Evolutionary conservation across 2,797 vertebrate genomes (phyloP).

Genomic region (Neosilurus mollespiculum): DNA sequence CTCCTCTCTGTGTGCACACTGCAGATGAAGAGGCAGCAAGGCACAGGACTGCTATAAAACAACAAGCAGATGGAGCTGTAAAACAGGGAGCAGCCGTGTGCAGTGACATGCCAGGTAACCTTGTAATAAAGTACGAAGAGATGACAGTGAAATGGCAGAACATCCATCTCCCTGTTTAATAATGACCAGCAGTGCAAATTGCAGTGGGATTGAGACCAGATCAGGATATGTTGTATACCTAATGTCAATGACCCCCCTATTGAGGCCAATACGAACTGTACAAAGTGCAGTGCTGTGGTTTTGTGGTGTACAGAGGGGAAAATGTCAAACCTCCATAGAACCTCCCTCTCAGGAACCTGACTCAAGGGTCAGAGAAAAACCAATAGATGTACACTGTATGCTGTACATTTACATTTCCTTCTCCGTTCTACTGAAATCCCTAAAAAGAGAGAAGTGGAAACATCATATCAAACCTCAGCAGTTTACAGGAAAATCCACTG

Average conservation of each 20-base stretch:
- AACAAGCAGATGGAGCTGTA: slow-evolving; percentile 40
- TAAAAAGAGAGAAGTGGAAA: background rate
- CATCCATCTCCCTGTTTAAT: slow-evolving; percentile 60
- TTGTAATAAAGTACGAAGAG: slow-evolving; percentile 63
- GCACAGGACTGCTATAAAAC: slow-evolving; percentile 48
- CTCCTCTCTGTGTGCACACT: slow-evolving; percentile 8
- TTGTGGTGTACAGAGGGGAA: slow-evolving; percentile 27
- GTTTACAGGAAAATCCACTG: background rate
- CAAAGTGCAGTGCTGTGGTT: slow-evolving; percentile 40
- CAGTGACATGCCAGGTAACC: slow-evolving; percentile 66
- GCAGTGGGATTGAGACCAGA: slow-evolving; percentile 46
- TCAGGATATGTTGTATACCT: slow-evolving; percentile 6
- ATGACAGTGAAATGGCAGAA: slow-evolving; percentile 61
- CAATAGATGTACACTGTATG: background rate
- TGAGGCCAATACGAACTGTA: slow-evolving; percentile 8
- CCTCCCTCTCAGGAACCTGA: slow-evolving; percentile 47
- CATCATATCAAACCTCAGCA: background rate
- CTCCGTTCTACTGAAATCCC: background rate
- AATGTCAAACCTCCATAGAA: slow-evolving; percentile 31
- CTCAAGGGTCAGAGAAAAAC: slow-evolving; percentile 34
- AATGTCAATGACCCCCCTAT: background rate
- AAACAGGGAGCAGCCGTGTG: slow-evolving; percentile 37
- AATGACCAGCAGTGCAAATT: slow-evolving; percentile 49
- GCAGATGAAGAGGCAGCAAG: slow-evolving; percentile 22
- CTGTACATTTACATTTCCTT: background rate